Base-by-base conservation (phyloP, 2,113 vertebrate species). In the Anas platyrhynchos region DNA sequence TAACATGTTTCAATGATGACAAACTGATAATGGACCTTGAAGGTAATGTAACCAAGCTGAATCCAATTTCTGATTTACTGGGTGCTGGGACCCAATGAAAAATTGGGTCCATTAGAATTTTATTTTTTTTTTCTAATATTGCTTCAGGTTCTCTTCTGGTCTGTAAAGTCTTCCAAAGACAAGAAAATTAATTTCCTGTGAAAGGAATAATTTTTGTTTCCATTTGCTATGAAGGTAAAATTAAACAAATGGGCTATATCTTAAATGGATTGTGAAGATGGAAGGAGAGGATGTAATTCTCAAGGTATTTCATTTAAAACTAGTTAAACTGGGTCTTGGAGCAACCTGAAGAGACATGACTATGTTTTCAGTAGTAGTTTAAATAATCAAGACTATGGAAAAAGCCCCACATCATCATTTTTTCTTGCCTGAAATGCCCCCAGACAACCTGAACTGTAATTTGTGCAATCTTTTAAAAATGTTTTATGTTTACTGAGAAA, bases 391-490 rank as follows among this genome's bases (percentile, higher is more conserved):
- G 27, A 44, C 4, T 56, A 58, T 25, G 9, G 13, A 4, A 6
- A 3, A 48, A 73, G 2, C 5, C 0, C 3, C 8, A 85, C 65
- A 83, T 72, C 6, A 58, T 86, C 1, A 46, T 46, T 92, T 86
- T 93, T 89, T 5, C 32, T 86, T 87, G n/a, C 14, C 69, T 76
- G 32, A 61, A 93, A 75, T 72, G 0, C 13, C 48, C 21, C 21
- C 21, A 63, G 62, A 96, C 16, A 26, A 4, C 52, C 7, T 20
- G 23, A 81, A 72, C 36, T 56, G 8, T 61, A 85, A 71, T 87
- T 88, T 87, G 82, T 79, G 11, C 32, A 75, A 11, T 91, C 67
- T 67, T 89, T 89, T 71, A 29, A 44, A 88, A 83, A 67, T 31
- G 1, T 67, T 25, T 88, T 76, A 54, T 31, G 6, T 87, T 92